Percentiles rank a stretch among this genome's conserved stretches.
phyloP scores from a whole-genome alignment of 2,113 vertebrate species.

The Oxygymnocypris stewartii region DNA sequence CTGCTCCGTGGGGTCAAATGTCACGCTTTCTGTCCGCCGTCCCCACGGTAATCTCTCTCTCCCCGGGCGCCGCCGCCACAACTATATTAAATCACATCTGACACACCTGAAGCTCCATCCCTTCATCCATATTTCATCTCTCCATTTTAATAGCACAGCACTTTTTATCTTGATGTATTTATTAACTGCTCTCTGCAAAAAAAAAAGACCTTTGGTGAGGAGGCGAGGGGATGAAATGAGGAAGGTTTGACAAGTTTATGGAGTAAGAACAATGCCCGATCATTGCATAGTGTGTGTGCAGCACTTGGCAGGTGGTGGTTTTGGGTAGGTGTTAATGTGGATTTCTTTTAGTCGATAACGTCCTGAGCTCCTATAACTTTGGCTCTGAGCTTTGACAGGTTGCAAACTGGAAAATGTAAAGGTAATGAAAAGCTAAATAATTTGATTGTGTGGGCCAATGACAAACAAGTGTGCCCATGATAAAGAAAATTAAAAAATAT shows the following conservation, averaged over 20 bases:
- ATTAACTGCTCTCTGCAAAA: slow-evolving; percentile 83
- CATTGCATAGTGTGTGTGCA: slow-evolving; percentile 80
- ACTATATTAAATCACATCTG: slow-evolving; percentile 97
- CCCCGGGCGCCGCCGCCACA: slow-evolving; percentile 58
- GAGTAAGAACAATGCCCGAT: slow-evolving; percentile 89
- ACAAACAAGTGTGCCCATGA: background rate
- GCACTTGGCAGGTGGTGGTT: slow-evolving; percentile 69
- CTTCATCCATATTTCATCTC: slow-evolving; percentile 98
- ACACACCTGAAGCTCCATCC: slow-evolving; percentile 87
- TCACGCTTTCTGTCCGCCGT: slow-evolving; percentile 76
- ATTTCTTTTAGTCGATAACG: slow-evolving; percentile 60
- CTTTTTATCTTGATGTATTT: slow-evolving; percentile 94
- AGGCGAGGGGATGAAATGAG: slow-evolving; percentile 77
- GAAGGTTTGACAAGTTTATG: slow-evolving; percentile 92
- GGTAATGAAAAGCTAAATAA: slow-evolving; percentile 72
- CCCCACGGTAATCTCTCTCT: slow-evolving; percentile 82
- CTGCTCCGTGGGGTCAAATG: slow-evolving; percentile 85
- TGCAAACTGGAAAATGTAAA: slow-evolving; percentile 65
- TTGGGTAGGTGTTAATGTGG: slow-evolving; percentile 54
- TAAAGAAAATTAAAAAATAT: background rate
- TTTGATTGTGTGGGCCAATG: slow-evolving; percentile 57
- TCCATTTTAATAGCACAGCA: slow-evolving; percentile 92
- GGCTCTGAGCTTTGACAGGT: slow-evolving; percentile 48
- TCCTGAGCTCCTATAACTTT: slow-evolving; percentile 66
- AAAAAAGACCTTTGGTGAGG: slow-evolving; percentile 73